Evolutionary conservation across 2,888 invertebrate species (phyloP).

Genomic region (Nasonovia ribisnigri): DNA sequence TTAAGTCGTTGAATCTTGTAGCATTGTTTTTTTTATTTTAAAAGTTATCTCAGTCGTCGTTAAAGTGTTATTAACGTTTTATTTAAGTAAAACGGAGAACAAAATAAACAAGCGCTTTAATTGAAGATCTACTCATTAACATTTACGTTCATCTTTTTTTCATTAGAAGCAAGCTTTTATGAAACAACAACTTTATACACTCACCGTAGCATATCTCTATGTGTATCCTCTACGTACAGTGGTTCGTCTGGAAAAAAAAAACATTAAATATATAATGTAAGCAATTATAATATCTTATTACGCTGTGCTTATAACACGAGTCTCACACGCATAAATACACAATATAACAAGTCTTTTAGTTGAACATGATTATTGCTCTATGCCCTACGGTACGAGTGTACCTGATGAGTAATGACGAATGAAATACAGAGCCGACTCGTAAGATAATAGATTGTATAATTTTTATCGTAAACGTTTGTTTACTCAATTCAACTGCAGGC

Average conservation of each 20-base stretch:
- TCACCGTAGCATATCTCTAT: not conserved
- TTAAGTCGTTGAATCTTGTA: not conserved
- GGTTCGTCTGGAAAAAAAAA: conserved; percentile 4
- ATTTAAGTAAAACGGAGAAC: conserved; percentile 18
- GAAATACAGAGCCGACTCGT: not conserved
- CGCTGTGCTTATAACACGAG: not conserved
- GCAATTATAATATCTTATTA: not conserved
- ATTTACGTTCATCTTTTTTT: conserved; percentile 44
- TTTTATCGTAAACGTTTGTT: not conserved
- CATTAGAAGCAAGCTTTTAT: conserved; percentile 21
- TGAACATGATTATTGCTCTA: not conserved
- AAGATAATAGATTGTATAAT: not conserved
- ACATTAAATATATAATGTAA: conserved; percentile 13
- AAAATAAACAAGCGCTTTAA: conserved; percentile 54
- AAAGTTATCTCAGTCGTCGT: conserved; percentile 13
- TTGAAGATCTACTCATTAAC: conserved; percentile 54
- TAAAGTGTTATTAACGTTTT: conserved; percentile 41
- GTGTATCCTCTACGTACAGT: not conserved
- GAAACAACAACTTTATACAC: conserved; percentile 13
- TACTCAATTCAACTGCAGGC: not conserved
- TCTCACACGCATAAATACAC: not conserved
- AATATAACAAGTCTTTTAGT: not conserved
- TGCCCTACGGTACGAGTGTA: not conserved
- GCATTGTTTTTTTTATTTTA: not conserved
- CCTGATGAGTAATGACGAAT: not conserved